These are phyloP conservation scores for Oreotrochilus melanogaster DNA, from an alignment of 2,113 vertebrate species.

Conservation along the genomic window DNA sequence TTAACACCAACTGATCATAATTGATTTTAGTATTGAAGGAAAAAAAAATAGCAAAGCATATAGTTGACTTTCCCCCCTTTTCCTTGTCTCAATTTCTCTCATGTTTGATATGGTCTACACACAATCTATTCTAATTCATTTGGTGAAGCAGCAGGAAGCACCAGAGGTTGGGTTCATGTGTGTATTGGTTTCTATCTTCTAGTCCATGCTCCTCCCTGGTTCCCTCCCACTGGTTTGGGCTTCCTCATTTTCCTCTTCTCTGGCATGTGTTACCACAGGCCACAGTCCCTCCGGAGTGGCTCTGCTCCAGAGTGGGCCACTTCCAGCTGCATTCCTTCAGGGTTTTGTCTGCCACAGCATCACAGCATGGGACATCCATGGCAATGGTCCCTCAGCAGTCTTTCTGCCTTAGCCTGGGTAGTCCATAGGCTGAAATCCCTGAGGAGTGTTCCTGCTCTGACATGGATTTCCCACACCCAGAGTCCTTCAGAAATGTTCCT, in stretches of 20 bases:
- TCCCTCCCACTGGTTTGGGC: not conserved
- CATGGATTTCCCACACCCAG: not conserved
- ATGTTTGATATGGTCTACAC: not conserved
- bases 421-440: not conserved
- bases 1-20: not conserved
- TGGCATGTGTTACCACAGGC: accelerated
- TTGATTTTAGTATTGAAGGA: not conserved
- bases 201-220: not conserved
- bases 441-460: not conserved
- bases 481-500: accelerated
- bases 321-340: not conserved
- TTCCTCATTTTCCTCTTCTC: not conserved
- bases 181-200: not conserved
- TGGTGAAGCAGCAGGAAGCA: not conserved
- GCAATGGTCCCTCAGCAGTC: not conserved
- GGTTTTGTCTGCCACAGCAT: not conserved
- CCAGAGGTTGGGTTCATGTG: not conserved
- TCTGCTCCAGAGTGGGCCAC: accelerated
- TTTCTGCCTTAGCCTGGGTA: accelerated
- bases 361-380: not conserved
- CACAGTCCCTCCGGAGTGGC: not conserved
- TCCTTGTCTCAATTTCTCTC: not conserved
- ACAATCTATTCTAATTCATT: not conserved
- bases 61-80: not conserved
- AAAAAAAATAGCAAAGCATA: not conserved